Base-by-base conservation (phyloP, 2,888 invertebrate genomes). In the Syritta pipiens region DNA sequence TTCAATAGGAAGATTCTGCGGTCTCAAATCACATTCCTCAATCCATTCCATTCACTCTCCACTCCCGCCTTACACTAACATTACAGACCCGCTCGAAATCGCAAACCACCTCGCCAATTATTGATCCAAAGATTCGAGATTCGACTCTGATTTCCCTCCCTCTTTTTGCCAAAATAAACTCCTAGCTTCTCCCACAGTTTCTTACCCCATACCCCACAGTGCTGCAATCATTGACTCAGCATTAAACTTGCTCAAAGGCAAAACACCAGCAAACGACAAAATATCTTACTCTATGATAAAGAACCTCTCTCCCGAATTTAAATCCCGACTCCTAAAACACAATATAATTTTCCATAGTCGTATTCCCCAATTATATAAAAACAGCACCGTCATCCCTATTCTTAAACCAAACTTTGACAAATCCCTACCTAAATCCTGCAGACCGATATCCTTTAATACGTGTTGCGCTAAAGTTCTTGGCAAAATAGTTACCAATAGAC, bases 211-310 rank as follows among this genome's bases (percentile, higher is more conserved):
- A 28, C 24, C 20, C 20, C 20, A 44, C 44, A 9, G 4, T 24
- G 20, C 4, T 12, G 24, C 24, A 44, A 22, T 22, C 20, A 44
- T 10, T 1, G 12, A 48, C 14, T 32, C 35, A 32, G 51, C 30
- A 28, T 35, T 51, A 28, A 51, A 51, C 14, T 28, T 19, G 20
- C 30, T 51, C 17, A 30, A 30, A 32, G 51, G 4, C 2, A 51
- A 51, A 22, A 48, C 48, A 24, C 20, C 24, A 32, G 19, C n/a
- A 32, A 51, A 17, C 26, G 26, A 7, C 26, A 7, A 26, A 26
- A 26, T 26, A 26, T 26, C 26, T 26, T 7, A 26, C 7, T 26
- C 26, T 26, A 5, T 7, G 26, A 26, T 26, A 26, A 26, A 26
- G 7, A 26, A 26, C 26, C 26, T 26, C 4, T 26, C 26, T 26